Conservation (phyloP, 2,888 invertebrate species). For the Aelia acuminata region DNA sequence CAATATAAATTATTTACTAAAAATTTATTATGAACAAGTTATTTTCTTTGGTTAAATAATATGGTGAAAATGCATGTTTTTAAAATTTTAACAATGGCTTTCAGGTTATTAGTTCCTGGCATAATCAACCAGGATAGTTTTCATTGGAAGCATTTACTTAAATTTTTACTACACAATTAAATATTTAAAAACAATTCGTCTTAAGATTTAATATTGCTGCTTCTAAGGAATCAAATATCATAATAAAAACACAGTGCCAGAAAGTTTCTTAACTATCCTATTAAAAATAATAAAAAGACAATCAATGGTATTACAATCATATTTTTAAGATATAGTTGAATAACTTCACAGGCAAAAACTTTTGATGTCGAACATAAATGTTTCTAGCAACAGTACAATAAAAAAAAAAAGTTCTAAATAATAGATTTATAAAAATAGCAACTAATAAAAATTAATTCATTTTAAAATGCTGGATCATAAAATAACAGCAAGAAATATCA, state of each 20-base stretch:
- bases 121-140: conserved; percentile 3
- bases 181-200: neutral
- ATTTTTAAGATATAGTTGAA: neutral
- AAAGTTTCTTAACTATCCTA: conserved; percentile 1
- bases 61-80: conserved; percentile 20
- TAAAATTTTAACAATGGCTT: conserved; percentile 35
- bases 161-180: conserved; percentile 9
- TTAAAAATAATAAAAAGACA: neutral
- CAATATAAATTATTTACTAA: neutral
- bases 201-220: neutral
- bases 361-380: neutral
- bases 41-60: conserved; percentile 39
- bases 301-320: neutral
- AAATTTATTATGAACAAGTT: conserved; percentile 39
- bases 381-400: too few species aligned
- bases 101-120: conserved; percentile 9
- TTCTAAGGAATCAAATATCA: neutral
- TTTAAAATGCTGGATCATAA: neutral
- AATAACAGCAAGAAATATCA: too few species aligned
- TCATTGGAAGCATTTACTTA: conserved; percentile 7
- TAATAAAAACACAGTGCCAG: neutral
- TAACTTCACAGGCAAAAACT: neutral
- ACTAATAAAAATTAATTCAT: too few species aligned
- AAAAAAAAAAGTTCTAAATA: too few species aligned
- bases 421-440: too few species aligned